A percentile compares a stretch with the other conserved stretches of the same genome.
These are phyloP conservation scores for Rafetus swinhoei DNA, from an alignment of 2,113 vertebrate genomes.

Conservation along the genomic window DNA sequence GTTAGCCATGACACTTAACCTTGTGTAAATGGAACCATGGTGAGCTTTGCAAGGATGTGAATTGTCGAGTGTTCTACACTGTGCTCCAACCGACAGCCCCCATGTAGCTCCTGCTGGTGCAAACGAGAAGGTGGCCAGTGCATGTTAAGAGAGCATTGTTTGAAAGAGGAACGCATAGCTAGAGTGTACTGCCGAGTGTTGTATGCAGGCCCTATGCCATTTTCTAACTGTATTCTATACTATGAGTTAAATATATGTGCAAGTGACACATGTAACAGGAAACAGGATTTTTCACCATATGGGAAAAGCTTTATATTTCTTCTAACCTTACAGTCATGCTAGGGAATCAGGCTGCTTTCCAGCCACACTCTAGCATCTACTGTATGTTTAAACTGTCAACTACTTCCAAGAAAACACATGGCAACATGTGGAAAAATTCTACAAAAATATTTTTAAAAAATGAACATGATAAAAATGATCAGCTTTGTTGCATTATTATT, in stretches of 20 bases:
- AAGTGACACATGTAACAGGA: background rate
- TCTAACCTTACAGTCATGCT: background rate
- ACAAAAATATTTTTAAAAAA: constrained; percentile 13
- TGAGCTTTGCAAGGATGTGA: background rate
- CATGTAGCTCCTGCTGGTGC: background rate
- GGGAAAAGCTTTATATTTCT: constrained; percentile 28
- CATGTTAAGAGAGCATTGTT: background rate
- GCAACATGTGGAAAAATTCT: background rate
- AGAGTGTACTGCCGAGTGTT: background rate
- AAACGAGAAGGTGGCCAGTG: background rate
- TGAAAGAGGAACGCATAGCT: background rate
- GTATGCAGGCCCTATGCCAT: background rate
- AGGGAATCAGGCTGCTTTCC: constrained; percentile 33
- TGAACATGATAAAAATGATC: constrained; percentile 29
- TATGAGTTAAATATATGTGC: constrained; percentile 34
- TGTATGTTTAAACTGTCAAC: constrained; percentile 14
- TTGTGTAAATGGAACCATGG: no score
- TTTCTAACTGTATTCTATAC: constrained; percentile 54
- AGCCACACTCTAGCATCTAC: background rate
- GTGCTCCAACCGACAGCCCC: background rate
- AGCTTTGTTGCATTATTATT: background rate
- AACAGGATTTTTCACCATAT: background rate
- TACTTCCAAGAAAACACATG: background rate
- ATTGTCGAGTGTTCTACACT: background rate
- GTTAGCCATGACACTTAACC: background rate